A percentile compares a stretch with the other conserved stretches of the same genome.
phyloP scores from a whole-genome alignment of 2,113 vertebrate genomes.

The Psittacara wagleri region DNA sequence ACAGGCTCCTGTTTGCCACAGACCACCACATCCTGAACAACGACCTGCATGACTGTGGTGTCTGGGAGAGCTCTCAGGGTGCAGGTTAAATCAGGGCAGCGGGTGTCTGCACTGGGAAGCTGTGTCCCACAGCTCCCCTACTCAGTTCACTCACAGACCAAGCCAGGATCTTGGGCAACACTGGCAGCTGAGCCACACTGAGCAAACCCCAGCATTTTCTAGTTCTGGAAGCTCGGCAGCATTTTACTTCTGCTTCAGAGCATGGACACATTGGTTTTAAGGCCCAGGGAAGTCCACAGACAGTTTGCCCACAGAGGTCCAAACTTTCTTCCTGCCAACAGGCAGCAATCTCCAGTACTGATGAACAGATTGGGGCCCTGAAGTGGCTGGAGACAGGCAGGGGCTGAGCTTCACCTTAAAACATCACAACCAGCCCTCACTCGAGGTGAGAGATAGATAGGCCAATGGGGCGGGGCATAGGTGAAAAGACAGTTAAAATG shows the following conservation, averaged over 20 bases:
- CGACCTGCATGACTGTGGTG: neutral
- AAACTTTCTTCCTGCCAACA: neutral
- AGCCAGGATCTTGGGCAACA: neutral
- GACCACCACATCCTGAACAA: neutral
- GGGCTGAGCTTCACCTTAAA: neutral
- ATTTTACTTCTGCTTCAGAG: neutral
- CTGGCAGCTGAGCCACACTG: neutral
- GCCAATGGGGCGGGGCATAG: neutral
- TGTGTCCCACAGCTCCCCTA: neutral
- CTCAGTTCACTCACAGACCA: neutral
- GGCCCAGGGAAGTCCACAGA: neutral
- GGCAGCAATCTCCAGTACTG: neutral
- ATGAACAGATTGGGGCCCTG: neutral
- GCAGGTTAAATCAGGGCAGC: accelerated
- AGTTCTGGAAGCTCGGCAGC: neutral
- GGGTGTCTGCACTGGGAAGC: neutral
- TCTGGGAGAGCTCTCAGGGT: neutral
- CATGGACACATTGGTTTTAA: neutral
- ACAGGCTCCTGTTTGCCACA: accelerated
- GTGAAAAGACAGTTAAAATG: neutral
- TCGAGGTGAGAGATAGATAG: neutral
- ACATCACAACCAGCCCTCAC: neutral
- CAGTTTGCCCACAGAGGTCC: accelerated
- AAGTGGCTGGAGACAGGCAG: neutral
- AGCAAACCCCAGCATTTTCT: neutral